Base-by-base conservation (phyloP, 2,113 vertebrate genomes). In the Xiphias gladius region DNA sequence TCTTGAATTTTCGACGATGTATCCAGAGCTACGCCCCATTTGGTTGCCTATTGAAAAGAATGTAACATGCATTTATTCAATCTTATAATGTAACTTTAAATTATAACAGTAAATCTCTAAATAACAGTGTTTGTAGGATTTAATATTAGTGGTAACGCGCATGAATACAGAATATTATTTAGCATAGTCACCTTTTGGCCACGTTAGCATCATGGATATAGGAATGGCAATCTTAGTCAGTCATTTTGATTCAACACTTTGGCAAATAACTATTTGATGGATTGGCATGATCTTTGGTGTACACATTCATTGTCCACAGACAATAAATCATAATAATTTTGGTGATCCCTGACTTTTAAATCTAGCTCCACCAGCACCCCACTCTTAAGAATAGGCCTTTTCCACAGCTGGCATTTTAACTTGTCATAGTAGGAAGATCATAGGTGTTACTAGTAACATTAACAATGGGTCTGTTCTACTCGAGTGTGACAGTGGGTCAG, bases 1-100 rank as follows among this genome's bases (percentile, higher is more conserved):
- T 71, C 30, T 74, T 54, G 10, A 76, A 82, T 67, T 74, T 74
- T 2, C 68, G 12, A n/a, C 28, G 35, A 30, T 88, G 75, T 16
- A 76, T 63, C 41, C 58, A 39, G 26, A 66, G 61, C 35, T 37
- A 16, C 5, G 0, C 14, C 12, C 1, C 5, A 0, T 84, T 73
- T 55, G 17, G n/a, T 72, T 50, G 14, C 22, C 35, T 66, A 26
- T 30, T 67, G 22, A 61, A 3, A 13, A 59, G 11, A 24, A 39
- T 61, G 24, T 28, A 62, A 13, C 11, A 14, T 61, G 37, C 8
- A 35, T 62, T 43, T 39, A 67, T 52, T 72, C 17, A 59, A 19
- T 13, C 58, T 65, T 17, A 41, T 1, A 24, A 3, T 63, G n/a
- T 32, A 62, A 48, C 5, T 37, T 59, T 11, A 48, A 5, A 43